These are phyloP conservation scores for Xiphophorus couchianus DNA, from an alignment of 2,113 vertebrate species.

Conservation along the genomic window DNA sequence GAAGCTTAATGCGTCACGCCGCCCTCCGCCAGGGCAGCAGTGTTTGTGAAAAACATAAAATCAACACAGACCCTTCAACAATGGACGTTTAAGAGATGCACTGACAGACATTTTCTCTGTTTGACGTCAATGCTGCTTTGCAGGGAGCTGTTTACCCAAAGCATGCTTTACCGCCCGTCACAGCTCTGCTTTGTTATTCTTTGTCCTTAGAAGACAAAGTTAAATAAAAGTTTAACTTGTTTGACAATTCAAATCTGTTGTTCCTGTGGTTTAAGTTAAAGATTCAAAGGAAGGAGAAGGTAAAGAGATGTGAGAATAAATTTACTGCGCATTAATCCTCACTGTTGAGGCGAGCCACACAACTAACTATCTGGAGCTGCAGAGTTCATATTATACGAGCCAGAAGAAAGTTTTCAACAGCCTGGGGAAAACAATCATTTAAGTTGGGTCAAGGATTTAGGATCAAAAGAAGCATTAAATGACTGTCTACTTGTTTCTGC, in stretches of 20 bases:
- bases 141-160: neutral
- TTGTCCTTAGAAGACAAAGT: neutral
- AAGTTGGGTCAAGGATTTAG: too few species aligned
- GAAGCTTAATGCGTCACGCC: slow-evolving; percentile 27
- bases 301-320: neutral
- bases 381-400: too few species aligned
- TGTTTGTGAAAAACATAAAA: slow-evolving; percentile 35
- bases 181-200: neutral
- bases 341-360: too few species aligned
- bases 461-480: too few species aligned
- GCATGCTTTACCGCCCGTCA: neutral
- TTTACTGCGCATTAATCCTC: neutral
- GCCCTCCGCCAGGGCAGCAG: slow-evolving; percentile 17
- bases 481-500: too few species aligned
- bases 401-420: too few species aligned
- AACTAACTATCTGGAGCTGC: too few species aligned
- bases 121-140: neutral
- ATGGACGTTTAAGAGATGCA: neutral
- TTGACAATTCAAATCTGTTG: neutral
- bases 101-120: neutral
- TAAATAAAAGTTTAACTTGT: neutral
- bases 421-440: too few species aligned
- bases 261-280: neutral
- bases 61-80: slow-evolving; percentile 5
- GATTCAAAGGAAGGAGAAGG: neutral